These are phyloP conservation scores for Dicaeum eximium DNA, from an alignment of 2,113 vertebrate genomes.

Conservation along the genomic window DNA sequence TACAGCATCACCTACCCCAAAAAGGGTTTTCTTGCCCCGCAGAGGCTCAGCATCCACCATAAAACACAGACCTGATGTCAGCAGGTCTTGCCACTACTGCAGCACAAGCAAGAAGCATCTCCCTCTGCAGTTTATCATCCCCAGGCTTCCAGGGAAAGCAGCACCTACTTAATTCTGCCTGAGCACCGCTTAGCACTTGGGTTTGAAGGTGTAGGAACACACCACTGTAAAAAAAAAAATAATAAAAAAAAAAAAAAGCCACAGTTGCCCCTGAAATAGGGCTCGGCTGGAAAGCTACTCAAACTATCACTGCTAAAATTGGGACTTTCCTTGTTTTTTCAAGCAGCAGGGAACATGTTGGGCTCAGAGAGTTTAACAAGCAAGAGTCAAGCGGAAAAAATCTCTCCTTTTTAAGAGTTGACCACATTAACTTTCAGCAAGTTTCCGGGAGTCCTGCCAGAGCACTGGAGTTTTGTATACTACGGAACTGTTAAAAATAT, in stretches of 20 bases:
- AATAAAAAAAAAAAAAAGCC: neutral
- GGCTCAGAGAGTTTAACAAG: conserved; percentile 56
- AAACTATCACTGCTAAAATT: conserved; percentile 43
- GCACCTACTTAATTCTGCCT: neutral
- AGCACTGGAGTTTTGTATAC: conserved; percentile 51
- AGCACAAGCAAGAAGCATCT: neutral
- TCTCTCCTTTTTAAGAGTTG: conserved; percentile 65
- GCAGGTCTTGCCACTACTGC: neutral
- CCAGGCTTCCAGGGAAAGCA: neutral
- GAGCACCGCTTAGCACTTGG: neutral
- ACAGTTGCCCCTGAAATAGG: neutral
- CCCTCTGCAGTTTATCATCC: neutral
- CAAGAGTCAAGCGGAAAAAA: conserved; percentile 65
- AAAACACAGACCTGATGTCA: neutral
- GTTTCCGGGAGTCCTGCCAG: conserved; percentile 69
- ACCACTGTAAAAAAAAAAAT: neutral
- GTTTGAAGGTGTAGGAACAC: neutral
- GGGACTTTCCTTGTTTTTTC: conserved; percentile 65
- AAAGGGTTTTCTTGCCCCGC: neutral
- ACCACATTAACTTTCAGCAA: conserved; percentile 64
- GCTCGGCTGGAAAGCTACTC: conserved; percentile 46
- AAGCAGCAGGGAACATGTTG: conserved; percentile 55
- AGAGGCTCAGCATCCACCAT: neutral
- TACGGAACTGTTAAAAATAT: conserved; percentile 70
- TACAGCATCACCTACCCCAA: neutral